phyloP scores from a whole-genome alignment of 2,797 vertebrate species.

The Macropus fuliginosus region DNA sequence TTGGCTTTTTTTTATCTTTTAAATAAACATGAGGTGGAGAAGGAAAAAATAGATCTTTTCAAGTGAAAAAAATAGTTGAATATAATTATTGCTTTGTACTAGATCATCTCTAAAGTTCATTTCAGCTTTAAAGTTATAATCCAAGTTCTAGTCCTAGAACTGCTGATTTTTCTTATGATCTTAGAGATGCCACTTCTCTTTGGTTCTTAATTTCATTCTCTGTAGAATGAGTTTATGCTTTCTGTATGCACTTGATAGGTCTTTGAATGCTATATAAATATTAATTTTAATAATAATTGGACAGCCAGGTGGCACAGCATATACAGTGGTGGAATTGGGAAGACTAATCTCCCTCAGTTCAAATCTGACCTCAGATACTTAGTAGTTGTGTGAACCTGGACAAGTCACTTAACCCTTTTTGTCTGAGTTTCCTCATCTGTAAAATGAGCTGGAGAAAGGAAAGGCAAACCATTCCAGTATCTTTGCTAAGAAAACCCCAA shows the following conservation, averaged over 20 bases:
- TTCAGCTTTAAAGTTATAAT: neutral
- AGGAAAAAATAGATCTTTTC: neutral
- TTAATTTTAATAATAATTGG: neutral
- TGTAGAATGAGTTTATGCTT: neutral
- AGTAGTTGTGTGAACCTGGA: neutral
- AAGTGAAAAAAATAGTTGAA: neutral
- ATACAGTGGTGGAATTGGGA: neutral
- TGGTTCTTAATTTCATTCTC: neutral
- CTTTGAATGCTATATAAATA: neutral
- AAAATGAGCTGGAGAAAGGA: neutral
- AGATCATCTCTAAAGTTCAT: neutral
- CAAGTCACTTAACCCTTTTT: neutral
- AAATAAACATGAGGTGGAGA: neutral
- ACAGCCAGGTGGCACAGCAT: accelerated
- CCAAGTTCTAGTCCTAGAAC: neutral
- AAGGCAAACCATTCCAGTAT: neutral
- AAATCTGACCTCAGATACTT: neutral
- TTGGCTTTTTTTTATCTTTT: neutral
- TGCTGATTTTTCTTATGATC: neutral
- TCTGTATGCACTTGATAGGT: neutral
- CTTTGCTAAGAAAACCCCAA: neutral
- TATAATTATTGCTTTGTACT: neutral
- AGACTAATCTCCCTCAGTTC: neutral
- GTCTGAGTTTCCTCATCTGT: neutral
- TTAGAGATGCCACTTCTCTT: neutral